These are phyloP conservation scores for Mormyrus lacerda DNA, from an alignment of 2,113 vertebrate genomes.

Conservation along the genomic window DNA sequence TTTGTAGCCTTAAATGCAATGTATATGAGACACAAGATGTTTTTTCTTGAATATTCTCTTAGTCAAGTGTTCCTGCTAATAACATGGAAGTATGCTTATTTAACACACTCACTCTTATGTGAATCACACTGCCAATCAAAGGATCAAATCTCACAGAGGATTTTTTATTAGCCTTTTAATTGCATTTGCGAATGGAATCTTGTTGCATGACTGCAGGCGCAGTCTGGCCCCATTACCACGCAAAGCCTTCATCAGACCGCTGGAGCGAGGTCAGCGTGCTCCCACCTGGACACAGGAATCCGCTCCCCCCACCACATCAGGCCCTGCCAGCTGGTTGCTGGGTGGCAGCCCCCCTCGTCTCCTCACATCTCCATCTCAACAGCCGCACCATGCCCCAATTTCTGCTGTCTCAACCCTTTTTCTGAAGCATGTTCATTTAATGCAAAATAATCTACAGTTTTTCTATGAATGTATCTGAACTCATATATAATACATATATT, in stretches of 20 bases:
- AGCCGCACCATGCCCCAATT: neutral
- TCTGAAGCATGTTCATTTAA: neutral
- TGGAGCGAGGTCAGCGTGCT: slow-evolving; percentile 19
- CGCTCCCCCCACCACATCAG: neutral
- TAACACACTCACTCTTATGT: neutral
- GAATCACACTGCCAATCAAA: neutral
- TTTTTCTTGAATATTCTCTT: neutral
- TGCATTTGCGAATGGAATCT: neutral
- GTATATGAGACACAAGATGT: neutral
- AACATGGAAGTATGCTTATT: neutral
- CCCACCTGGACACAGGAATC: neutral
- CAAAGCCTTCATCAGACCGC: slow-evolving; percentile 13
- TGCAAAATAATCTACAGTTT: neutral
- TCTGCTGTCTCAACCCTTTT: neutral
- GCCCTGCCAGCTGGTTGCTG: neutral
- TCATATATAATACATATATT: too few relatives aligned
- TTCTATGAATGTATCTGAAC: neutral
- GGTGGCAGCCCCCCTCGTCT: neutral
- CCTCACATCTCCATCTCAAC: neutral
- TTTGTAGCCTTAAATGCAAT: neutral
- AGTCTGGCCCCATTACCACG: slow-evolving; percentile 1
- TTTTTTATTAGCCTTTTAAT: neutral
- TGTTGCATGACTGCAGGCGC: neutral
- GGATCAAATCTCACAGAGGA: neutral
- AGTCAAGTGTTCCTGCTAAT: neutral